These are phyloP conservation scores for Notolabrus celidotus DNA, from an alignment of 2,797 vertebrate species.

Conservation along the genomic window DNA sequence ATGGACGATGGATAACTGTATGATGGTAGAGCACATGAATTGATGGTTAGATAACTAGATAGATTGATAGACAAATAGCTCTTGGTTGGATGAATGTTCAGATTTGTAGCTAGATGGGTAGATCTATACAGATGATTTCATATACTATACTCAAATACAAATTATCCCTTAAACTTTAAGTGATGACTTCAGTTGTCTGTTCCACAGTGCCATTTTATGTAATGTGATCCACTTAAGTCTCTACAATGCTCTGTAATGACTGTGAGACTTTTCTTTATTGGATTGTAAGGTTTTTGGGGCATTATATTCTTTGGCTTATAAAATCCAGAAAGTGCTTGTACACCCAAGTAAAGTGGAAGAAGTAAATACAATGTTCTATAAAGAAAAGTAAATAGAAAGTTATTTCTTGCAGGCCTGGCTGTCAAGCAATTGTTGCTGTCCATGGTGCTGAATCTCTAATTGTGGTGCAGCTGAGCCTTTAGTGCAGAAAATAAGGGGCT, in stretches of 20 bases:
- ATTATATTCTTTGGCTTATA: background rate
- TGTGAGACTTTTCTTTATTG: background rate
- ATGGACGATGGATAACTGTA: too few species aligned
- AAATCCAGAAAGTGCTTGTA: background rate
- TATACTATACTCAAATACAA: background rate
- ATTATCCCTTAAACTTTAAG: background rate
- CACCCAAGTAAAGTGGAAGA: background rate
- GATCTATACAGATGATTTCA: too few species aligned
- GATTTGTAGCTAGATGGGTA: too few species aligned
- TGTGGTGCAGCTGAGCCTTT: too few species aligned
- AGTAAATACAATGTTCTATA: background rate
- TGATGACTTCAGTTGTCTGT: background rate
- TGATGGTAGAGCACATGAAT: too few species aligned
- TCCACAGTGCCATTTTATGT: background rate
- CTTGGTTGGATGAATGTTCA: too few species aligned
- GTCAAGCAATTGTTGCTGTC: conserved; percentile 30
- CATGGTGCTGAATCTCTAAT: conserved; percentile 55
- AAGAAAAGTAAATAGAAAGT: background rate
- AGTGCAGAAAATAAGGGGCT: background rate
- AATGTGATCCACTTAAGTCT: background rate
- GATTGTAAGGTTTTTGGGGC: too few species aligned
- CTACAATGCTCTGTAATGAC: background rate
- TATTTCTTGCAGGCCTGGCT: background rate
- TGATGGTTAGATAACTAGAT: too few species aligned
- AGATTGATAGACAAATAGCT: too few species aligned